Percentiles rank a stretch among this genome's conserved stretches.
Evolutionary conservation across 2,888 invertebrate genomes (phyloP).

Genomic region (Muschampia plurimacula): DNA sequence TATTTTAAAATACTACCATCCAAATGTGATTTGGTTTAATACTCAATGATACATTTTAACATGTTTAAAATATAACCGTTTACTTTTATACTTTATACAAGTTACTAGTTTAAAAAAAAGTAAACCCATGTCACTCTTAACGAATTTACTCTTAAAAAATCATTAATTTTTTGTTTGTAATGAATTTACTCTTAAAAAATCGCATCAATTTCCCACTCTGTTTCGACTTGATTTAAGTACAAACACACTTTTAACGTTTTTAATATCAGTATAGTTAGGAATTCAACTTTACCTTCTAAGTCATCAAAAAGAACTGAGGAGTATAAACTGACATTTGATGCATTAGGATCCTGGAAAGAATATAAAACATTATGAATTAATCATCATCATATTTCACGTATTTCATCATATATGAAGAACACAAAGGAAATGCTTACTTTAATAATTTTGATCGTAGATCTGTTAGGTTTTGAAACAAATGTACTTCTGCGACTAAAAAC

Average conservation of each 20-base stretch:
- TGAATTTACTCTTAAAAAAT: no score
- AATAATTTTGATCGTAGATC: conserved; percentile 74
- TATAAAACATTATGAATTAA: neutral
- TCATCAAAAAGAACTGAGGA: conserved; percentile 67
- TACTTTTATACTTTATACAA: neutral
- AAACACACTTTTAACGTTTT: no score
- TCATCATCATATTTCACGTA: no score
- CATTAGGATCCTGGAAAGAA: conserved; percentile 66
- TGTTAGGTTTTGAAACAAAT: conserved; percentile 73
- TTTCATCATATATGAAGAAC: no score
- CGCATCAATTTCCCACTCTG: no score
- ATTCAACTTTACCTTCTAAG: conserved; percentile 61
- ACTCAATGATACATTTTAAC: neutral
- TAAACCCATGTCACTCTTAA: no score
- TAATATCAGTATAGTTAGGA: no score
- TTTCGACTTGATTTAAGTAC: no score
- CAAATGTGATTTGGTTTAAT: neutral
- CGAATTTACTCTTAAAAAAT: no score
- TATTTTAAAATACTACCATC: conserved; percentile 31
- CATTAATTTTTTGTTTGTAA: no score
- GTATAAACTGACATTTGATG: conserved; percentile 64
- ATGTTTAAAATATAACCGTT: neutral
- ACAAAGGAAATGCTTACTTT: conserved; percentile 60
- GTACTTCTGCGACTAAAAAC: conserved; percentile 76
- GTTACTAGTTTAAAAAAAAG: no score